Percentiles rank a stretch among this genome's conserved stretches.
Conservation (phyloP, 1,140 invertebrate genomes). For the Paraescarpia echinospica region DNA sequence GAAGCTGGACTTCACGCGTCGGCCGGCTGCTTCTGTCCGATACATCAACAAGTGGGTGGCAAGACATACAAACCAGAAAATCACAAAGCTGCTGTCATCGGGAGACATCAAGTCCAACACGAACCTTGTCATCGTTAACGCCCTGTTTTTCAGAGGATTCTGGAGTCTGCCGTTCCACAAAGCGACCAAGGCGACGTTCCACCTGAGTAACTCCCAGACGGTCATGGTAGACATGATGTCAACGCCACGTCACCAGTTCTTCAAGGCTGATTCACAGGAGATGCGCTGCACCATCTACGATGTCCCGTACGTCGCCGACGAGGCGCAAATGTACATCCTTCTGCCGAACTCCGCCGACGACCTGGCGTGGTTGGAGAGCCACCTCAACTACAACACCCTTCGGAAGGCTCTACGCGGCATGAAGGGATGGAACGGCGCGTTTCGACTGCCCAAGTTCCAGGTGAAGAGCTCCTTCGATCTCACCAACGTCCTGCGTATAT, state of each 20-base stretch:
- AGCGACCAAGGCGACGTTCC: neutral
- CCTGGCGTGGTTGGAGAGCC: neutral
- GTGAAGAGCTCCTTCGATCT: neutral
- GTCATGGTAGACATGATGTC: neutral
- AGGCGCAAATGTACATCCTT: neutral
- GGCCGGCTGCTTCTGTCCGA: neutral
- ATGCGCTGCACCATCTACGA: neutral
- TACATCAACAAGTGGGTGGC: slow-evolving; percentile 19
- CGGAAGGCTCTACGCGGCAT: neutral
- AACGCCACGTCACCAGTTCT: neutral
- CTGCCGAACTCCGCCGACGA: neutral
- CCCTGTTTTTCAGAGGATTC: slow-evolving; percentile 6
- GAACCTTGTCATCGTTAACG: slow-evolving; percentile 14
- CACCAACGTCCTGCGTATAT: neutral
- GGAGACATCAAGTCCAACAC: neutral
- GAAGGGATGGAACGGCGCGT: neutral
- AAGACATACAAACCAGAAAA: slow-evolving; percentile 12
- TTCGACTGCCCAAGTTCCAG: neutral
- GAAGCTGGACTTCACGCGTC: neutral
- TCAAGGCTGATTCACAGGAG: neutral
- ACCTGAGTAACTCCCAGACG: neutral
- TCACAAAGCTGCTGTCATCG: neutral
- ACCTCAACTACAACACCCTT: neutral
- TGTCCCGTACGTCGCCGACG: neutral
- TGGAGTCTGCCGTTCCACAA: neutral